phyloP scores from a whole-genome alignment of 1,140 invertebrate genomes.

The Nomia melanderi region DNA sequence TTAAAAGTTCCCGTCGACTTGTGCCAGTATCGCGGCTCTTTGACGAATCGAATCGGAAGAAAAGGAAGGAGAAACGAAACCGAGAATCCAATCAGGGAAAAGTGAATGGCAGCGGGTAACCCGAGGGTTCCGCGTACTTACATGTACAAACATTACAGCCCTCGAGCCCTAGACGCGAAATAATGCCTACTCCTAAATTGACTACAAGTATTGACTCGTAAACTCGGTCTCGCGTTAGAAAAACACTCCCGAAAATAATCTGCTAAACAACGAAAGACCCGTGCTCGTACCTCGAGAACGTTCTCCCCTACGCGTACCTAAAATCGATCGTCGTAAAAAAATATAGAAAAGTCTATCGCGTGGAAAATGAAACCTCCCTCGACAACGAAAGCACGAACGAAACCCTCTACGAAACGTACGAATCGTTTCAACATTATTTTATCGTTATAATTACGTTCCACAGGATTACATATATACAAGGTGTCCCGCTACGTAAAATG shows the following conservation, averaged over 20 bases:
- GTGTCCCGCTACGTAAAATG: no score
- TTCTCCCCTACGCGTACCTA: not conserved
- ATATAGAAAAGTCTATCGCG: slow-evolving; percentile 25
- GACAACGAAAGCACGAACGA: no score
- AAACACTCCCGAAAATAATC: slow-evolving; percentile 21
- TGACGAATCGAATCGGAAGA: no score
- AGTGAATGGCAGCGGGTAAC: not conserved
- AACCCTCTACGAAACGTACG: no score
- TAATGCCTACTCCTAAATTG: slow-evolving; percentile 48
- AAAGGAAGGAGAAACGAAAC: not conserved
- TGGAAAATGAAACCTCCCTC: not conserved
- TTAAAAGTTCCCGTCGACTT: no score
- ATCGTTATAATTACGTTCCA: no score
- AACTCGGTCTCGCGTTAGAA: slow-evolving; percentile 8
- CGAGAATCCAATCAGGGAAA: not conserved
- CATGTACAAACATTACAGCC: slow-evolving; percentile 24
- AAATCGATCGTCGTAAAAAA: slow-evolving; percentile 12
- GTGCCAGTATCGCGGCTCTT: no score
- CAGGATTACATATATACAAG: no score
- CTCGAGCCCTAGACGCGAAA: slow-evolving; percentile 9
- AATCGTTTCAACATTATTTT: no score
- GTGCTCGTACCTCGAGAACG: no score
- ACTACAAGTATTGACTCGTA: slow-evolving; percentile 53
- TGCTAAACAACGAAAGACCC: not conserved
- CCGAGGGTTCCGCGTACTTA: slow-evolving; percentile 33